Base-by-base conservation (phyloP, 2,888 invertebrate species). In the Pyrocoelia pectoralis region DNA sequence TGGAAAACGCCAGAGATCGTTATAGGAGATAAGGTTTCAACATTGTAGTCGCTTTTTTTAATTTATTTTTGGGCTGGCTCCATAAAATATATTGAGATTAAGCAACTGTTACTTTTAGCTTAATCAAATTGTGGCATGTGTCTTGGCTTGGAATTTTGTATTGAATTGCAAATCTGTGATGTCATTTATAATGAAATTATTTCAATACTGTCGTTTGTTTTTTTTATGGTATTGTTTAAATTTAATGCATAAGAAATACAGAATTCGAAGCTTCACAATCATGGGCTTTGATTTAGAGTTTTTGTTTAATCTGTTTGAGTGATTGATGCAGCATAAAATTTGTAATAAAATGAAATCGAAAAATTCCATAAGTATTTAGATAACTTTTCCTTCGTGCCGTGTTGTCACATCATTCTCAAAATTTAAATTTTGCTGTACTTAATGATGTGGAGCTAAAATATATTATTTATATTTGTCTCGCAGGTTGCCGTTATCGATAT, bases 111-210 rank as follows among this genome's bases (percentile, higher is more conserved):
- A 43, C 54, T 63, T 57, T 15, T 48, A 33, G 64, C 65, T 61
- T 65, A 58, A 61, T 57, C 64, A 24, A 43, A 24, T 24, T 57
- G 43, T 54, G 49, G 29, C 18, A 53, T 19, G 18, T 24, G 8
- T 13, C 28, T 53, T 50, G 71, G 74, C 77, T 77, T 76, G 62
- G 74, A 71, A 77, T 77, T 76, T 77, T 77, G 76, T 77, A 78
- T 76, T 76, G 64, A 68, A 70, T 68, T 71, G 67, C 71, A 73
- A 73, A 75, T 77, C 79, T 79, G 79, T 79, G 79, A 79, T 78
- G 76, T 77, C 72, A 74, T 71, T 74, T 72, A 70, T 68, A 73
- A 48, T 74, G 71, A 73, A 72, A 75, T 74, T 76, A 75, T 75
- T 72, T 76, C 77, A 76, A 77, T 78, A 77, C 77, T 74, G 76